Conservation (phyloP, 2,888 invertebrate genomes). For the Mythimna impura region DNA sequence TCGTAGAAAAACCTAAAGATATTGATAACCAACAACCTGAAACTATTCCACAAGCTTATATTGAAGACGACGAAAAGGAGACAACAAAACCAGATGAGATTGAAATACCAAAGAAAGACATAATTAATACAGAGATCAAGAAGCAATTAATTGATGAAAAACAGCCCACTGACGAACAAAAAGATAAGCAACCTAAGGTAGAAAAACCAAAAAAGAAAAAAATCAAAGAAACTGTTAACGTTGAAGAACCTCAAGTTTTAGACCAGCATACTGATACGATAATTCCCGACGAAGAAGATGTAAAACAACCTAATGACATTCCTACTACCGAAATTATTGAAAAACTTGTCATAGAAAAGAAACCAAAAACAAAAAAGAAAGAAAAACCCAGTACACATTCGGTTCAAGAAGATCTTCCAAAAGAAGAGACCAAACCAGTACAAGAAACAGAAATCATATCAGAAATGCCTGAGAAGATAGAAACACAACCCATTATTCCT, state of each 20-base stretch:
- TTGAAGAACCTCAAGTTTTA: slow-evolving; percentile 21
- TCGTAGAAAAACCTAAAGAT: slow-evolving; percentile 10
- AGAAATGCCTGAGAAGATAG: slow-evolving; percentile 27
- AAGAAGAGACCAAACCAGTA: slow-evolving; percentile 25
- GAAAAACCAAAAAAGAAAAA: slow-evolving; percentile 40
- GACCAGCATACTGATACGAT: not conserved
- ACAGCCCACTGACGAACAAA: slow-evolving; percentile 6
- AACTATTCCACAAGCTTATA: not conserved
- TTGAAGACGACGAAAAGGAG: slow-evolving; percentile 10
- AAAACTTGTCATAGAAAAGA: slow-evolving; percentile 28
- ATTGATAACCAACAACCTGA: slow-evolving; percentile 20
- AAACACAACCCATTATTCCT: slow-evolving; percentile 5
- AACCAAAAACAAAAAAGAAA: slow-evolving; percentile 53
- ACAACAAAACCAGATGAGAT: not conserved
- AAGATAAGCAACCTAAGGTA: not conserved
- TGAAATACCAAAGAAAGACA: slow-evolving; percentile 14
- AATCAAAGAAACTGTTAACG: not conserved
- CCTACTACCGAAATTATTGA: slow-evolving; percentile 70
- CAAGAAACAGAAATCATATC: slow-evolving; percentile 10
- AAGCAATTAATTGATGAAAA: slow-evolving; percentile 15
- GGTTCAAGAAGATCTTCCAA: slow-evolving; percentile 14
- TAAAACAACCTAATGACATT: slow-evolving; percentile 57
- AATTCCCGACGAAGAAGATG: not conserved
- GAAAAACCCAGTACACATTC: slow-evolving; percentile 31
- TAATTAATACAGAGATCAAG: slow-evolving; percentile 7